Evolutionary conservation across 30 jellyfish, hydroid and myxozoan genomes (phyloP).

Genomic region (Pelagia noctiluca): DNA sequence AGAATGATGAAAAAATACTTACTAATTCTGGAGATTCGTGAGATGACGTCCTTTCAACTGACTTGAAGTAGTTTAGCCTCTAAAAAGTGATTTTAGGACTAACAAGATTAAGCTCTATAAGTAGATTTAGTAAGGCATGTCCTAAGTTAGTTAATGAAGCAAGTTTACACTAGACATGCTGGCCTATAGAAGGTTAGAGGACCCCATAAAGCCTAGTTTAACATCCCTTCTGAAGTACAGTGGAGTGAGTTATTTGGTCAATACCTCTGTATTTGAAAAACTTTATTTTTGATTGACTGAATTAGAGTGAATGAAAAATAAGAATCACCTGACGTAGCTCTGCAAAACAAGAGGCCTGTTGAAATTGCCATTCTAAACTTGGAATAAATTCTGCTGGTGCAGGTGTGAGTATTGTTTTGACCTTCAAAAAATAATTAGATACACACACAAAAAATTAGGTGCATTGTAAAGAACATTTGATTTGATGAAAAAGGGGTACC

Average conservation of each 20-base stretch:
- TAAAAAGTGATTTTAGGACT: no score
- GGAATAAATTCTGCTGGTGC: constrained; percentile 53
- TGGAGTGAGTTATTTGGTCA: neutral
- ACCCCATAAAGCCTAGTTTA: no score
- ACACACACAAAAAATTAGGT: no score
- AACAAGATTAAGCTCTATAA: no score
- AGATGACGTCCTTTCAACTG: no score
- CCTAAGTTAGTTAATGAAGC: neutral
- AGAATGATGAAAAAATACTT: no score
- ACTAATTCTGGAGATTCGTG: no score
- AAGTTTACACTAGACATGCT: neutral
- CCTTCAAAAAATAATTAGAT: constrained; percentile 3
- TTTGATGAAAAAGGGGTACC: no score
- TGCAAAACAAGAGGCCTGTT: constrained; percentile 61
- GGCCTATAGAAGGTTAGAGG: neutral
- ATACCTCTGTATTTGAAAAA: no score
- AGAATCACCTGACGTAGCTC: constrained; percentile 59
- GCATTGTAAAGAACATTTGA: no score
- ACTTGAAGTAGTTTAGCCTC: no score
- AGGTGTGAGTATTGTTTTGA: constrained; percentile 46
- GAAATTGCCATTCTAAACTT: constrained; percentile 47
- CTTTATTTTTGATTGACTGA: neutral
- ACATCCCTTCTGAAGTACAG: neutral
- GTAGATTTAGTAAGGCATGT: no score
- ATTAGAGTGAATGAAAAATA: neutral